Evolutionary conservation across 2,888 invertebrate genomes (phyloP).

Genomic region (Yponomeuta malinellus): DNA sequence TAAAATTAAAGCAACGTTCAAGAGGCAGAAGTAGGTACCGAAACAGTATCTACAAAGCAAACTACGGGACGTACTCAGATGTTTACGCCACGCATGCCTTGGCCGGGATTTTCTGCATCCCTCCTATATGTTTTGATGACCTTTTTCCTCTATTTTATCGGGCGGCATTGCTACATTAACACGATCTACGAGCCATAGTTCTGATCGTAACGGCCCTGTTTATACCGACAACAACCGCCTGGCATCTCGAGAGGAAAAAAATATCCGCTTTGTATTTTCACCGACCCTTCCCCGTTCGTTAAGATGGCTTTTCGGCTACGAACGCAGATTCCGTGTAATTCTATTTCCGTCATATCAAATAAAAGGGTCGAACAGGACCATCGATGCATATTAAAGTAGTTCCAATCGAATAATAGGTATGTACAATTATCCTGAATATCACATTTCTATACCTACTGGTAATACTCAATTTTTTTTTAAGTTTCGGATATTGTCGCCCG

Average conservation of each 20-base stretch:
- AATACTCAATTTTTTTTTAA: neutral
- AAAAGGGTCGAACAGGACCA: constrained; percentile 39
- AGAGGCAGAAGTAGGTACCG: neutral
- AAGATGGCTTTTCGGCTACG: constrained; percentile 43
- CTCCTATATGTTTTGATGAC: constrained; percentile 6
- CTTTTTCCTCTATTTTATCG: constrained; percentile 32
- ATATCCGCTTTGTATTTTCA: constrained; percentile 26
- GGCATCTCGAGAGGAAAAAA: constrained; percentile 24
- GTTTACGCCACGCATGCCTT: neutral
- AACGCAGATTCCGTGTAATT: constrained; percentile 41
- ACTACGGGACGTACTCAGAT: neutral
- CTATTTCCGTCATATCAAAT: constrained; percentile 48
- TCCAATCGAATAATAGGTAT: neutral
- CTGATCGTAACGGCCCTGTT: constrained; percentile 65
- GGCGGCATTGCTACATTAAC: constrained; percentile 47
- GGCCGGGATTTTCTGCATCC: neutral
- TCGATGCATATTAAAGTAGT: neutral
- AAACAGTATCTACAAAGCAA: neutral
- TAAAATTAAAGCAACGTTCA: neutral
- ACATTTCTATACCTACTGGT: too few species aligned
- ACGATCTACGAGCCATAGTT: constrained; percentile 58
- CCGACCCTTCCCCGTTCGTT: constrained; percentile 28
- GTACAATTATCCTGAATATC: too few species aligned
- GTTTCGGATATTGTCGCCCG: neutral
- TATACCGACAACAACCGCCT: constrained; percentile 46